These are phyloP conservation scores for Drosophila guanche DNA, from an alignment of 1,140 invertebrate species.

Conservation along the genomic window DNA sequence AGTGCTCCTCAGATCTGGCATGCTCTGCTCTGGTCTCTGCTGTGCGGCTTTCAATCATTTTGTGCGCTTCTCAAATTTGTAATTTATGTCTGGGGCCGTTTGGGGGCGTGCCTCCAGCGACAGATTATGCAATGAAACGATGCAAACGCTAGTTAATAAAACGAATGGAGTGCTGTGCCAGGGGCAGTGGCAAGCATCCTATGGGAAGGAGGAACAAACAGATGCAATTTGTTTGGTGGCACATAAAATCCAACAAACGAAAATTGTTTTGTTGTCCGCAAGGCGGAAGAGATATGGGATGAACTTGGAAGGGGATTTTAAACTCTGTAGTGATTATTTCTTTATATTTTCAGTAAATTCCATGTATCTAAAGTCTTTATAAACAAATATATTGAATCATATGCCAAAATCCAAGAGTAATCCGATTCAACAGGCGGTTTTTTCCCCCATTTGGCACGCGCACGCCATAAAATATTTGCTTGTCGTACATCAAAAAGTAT, in stretches of 20 bases:
- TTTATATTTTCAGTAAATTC: no score
- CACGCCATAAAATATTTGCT: not conserved
- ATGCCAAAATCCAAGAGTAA: not conserved
- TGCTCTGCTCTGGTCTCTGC: no score
- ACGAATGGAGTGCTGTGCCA: slow-evolving; percentile 41
- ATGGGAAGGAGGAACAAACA: not conserved
- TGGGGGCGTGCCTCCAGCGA: slow-evolving; percentile 48
- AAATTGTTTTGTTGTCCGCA: slow-evolving; percentile 18
- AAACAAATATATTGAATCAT: not conserved
- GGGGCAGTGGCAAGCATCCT: not conserved
- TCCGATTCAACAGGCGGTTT: not conserved
- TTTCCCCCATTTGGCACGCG: not conserved
- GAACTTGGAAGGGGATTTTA: no score
- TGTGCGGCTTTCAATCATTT: slow-evolving; percentile 70
- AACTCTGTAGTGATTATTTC: no score
- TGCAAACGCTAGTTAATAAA: slow-evolving; percentile 71
- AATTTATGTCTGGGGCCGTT: slow-evolving; percentile 55
- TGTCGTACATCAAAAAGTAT: not conserved
- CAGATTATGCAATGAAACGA: slow-evolving; percentile 77
- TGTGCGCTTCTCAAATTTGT: slow-evolving; percentile 65
- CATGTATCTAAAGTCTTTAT: no score
- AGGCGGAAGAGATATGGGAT: no score
- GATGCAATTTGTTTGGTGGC: slow-evolving; percentile 59
- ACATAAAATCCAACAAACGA: slow-evolving; percentile 29
- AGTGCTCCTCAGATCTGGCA: slow-evolving; percentile 29